Percentiles rank a stretch among this genome's conserved stretches.
Evolutionary conservation across 2,888 invertebrate genomes (phyloP).

Genomic region (Oscheius sp.): DNA sequence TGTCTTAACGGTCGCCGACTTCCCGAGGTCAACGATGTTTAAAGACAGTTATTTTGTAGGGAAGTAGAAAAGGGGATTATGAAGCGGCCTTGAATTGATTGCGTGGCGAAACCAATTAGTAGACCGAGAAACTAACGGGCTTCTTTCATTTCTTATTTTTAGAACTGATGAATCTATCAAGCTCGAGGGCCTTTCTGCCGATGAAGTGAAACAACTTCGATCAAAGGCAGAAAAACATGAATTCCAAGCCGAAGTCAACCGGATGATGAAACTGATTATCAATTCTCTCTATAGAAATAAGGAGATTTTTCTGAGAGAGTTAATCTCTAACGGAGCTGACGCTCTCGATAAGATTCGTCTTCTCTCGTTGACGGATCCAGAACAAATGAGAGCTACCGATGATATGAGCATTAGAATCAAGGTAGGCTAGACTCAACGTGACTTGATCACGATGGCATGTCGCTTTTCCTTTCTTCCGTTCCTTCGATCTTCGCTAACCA

Average conservation of each 20-base stretch:
- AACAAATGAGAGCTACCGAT: conserved; percentile 81
- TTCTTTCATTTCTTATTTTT: conserved; percentile 35
- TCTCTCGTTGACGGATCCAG: conserved; percentile 86
- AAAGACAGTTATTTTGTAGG: neutral
- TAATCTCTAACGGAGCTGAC: conserved; percentile 98
- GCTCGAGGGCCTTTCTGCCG: conserved; percentile 90
- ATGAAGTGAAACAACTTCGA: conserved; percentile 88
- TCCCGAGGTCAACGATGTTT: neutral
- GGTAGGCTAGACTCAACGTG: conserved; percentile 64
- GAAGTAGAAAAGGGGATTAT: neutral
- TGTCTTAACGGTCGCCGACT: conserved; percentile 17
- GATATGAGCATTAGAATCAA: conserved; percentile 90
- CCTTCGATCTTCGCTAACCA: too few relatives aligned
- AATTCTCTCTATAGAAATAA: conserved; percentile 98
- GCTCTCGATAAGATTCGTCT: conserved; percentile 96
- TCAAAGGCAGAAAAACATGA: conserved; percentile 80
- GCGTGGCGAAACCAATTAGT: neutral
- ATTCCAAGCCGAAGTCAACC: conserved; percentile 98
- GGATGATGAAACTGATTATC: conserved; percentile 99
- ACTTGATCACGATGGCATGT: neutral
- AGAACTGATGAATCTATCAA: conserved; percentile 96
- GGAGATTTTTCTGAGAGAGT: conserved; percentile 84
- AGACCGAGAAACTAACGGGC: neutral
- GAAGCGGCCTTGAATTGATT: neutral
- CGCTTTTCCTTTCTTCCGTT: neutral